Conservation (phyloP, 1,140 invertebrate species). For the Laodelphax striatellus region DNA sequence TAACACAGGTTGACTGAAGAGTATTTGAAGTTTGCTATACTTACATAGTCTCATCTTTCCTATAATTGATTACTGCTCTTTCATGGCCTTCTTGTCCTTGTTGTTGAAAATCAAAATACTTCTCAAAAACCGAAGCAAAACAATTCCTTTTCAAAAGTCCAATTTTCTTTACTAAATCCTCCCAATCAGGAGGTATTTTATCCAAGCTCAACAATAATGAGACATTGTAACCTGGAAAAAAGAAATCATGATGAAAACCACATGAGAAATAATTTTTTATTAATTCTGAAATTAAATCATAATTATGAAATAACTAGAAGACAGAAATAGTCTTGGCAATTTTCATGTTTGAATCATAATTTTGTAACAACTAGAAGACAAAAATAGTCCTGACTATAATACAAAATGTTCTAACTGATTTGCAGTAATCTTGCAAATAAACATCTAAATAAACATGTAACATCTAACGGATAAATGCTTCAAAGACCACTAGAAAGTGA, state of each 20-base stretch:
- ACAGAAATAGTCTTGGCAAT: too few relatives aligned
- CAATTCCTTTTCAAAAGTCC: slow-evolving; percentile 95
- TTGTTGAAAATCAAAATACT: slow-evolving; percentile 98
- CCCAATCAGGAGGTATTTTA: slow-evolving; percentile 82
- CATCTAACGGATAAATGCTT: too few relatives aligned
- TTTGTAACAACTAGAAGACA: too few relatives aligned
- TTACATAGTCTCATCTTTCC: slow-evolving; percentile 98
- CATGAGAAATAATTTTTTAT: not conserved
- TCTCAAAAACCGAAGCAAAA: slow-evolving; percentile 99
- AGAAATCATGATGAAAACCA: slow-evolving; percentile 4
- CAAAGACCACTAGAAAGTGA: too few relatives aligned
- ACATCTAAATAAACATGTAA: too few relatives aligned
- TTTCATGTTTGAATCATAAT: too few relatives aligned
- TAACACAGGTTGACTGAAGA: not conserved
- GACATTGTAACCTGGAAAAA: slow-evolving; percentile 75
- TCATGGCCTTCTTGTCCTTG: slow-evolving; percentile 79
- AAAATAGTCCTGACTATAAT: too few relatives aligned
- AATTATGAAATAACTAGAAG: too few relatives aligned
- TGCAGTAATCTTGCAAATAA: too few relatives aligned
- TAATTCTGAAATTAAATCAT: too few relatives aligned
- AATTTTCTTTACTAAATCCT: slow-evolving; percentile 80
- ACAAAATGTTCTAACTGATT: too few relatives aligned
- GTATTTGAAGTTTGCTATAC: slow-evolving; percentile 26
- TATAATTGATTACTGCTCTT: slow-evolving; percentile 94
- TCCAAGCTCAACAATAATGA: slow-evolving; percentile 89